Evolutionary conservation across 2,888 invertebrate species (phyloP), one percentile per base, ranked within the genome.

Genomic region (Epinotia demarniana): DNA sequence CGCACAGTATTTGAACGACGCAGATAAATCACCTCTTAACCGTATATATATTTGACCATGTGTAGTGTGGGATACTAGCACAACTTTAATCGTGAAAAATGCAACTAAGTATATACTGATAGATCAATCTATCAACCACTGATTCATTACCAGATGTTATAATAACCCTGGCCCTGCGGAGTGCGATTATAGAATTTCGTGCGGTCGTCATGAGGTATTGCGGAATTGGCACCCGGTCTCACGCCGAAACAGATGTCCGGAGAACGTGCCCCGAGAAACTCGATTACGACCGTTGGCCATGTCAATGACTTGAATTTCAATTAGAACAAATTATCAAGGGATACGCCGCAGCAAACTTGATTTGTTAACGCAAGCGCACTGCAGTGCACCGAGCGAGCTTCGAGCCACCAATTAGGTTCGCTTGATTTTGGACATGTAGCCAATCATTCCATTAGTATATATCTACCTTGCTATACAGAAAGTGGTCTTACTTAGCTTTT

Each of bases 261-360:
- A 81, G 84, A 82, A 85, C 84, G 81, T 83, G 86, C 86, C 86
- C 85, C 84, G 82, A 86, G 89, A 88, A 91, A 95, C 93, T 95
- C 91, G 93, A 95, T 95, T 95, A 95, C 90, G 89, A 83, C 90
- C 89, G 91, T 89, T 93, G 92, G 89, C 91, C 94, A 95, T 93
- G 95, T 94, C 95, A 95, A 95, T 95, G 95, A 95, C 95, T 95
- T 94, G 95, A 95, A 95, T 95, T 95, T 95, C 95, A 96, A 96
- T 96, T 96, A 95, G 93, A 92, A 93, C 93, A 92, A 92, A 94
- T 93, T 93, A 93, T 91, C 94, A 95, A 95, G 93, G 94, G 93
- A 93, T 90, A 87, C 87, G 87, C 83, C 84, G 86, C 86, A 81
- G 86, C 86, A 90, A 93, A 93, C 93, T 92, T 90, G 93, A 93